These are phyloP conservation scores for Hybognathus amarus DNA, from an alignment of 2,797 vertebrate genomes.

Conservation along the genomic window DNA sequence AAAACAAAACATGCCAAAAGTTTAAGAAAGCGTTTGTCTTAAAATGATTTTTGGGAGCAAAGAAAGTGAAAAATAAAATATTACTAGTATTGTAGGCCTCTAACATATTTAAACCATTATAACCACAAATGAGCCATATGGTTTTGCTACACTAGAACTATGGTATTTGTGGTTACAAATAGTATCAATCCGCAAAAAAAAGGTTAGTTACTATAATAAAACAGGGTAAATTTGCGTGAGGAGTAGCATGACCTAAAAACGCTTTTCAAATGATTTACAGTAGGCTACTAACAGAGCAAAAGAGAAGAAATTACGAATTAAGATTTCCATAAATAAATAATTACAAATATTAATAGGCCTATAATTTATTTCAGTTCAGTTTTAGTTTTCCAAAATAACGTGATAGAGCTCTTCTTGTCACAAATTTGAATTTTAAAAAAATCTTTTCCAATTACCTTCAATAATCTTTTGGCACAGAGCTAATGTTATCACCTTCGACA, in stretches of 20 bases:
- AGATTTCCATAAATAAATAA: not conserved
- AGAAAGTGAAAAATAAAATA: not conserved
- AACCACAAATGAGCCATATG: no score
- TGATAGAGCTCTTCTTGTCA: not conserved
- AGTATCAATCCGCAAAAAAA: no score
- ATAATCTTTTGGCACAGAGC: slow-evolving; percentile 8
- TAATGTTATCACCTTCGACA: slow-evolving; percentile 23
- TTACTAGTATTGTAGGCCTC: no score
- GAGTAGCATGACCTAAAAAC: not conserved
- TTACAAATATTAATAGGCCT: not conserved
- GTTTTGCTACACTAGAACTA: no score
- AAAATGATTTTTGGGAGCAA: not conserved
- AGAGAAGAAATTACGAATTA: not conserved
- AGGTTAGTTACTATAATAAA: no score
- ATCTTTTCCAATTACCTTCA: not conserved
- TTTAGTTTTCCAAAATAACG: not conserved
- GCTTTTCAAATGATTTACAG: not conserved
- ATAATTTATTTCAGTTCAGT: not conserved
- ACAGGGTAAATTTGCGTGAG: no score
- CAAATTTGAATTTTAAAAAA: not conserved
- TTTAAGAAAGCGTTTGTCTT: not conserved
- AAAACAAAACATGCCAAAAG: not conserved
- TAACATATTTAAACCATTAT: no score
- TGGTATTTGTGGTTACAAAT: no score
- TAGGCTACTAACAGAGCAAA: not conserved